phyloP scores from a whole-genome alignment of 2,888 invertebrate species.

The Platycheirus rosarum region DNA sequence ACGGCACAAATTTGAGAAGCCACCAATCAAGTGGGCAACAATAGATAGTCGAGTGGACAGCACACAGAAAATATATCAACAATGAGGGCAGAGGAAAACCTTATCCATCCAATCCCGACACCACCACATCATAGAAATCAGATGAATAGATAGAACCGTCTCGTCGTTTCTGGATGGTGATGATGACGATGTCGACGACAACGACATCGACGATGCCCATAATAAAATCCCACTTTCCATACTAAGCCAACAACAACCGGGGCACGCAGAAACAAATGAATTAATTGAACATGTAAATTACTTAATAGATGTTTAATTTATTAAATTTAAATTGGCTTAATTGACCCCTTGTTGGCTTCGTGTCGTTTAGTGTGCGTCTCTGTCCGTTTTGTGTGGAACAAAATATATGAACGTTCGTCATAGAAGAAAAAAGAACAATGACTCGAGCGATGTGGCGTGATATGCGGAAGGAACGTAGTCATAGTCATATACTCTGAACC shows the following conservation, averaged over 20 bases:
- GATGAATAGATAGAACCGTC: slow-evolving; percentile 16
- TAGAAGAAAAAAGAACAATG: slow-evolving; percentile 43
- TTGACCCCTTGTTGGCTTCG: slow-evolving; percentile 79
- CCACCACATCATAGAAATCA: slow-evolving; percentile 21
- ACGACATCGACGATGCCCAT: not conserved
- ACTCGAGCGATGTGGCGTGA: slow-evolving; percentile 29
- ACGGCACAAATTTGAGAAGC: slow-evolving; percentile 42
- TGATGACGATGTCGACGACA: not conserved
- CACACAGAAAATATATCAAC: slow-evolving; percentile 31
- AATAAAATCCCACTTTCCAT: slow-evolving; percentile 14
- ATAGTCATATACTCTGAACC: slow-evolving; percentile 18
- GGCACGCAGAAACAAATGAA: slow-evolving; percentile 72
- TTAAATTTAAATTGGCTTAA: slow-evolving; percentile 83
- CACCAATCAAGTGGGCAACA: slow-evolving; percentile 60
- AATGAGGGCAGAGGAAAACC: slow-evolving; percentile 26
- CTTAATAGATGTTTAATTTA: slow-evolving; percentile 82
- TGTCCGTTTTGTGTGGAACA: not conserved
- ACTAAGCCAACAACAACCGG: slow-evolving; percentile 12
- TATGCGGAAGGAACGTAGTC: slow-evolving; percentile 47
- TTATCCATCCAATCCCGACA: slow-evolving; percentile 12
- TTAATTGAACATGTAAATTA: slow-evolving; percentile 79
- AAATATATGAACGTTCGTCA: slow-evolving; percentile 20
- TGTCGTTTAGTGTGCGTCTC: slow-evolving; percentile 20
- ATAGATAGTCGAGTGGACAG: slow-evolving; percentile 42
- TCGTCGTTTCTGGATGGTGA: not conserved